Percentiles rank a stretch among this genome's conserved stretches.
Conservation (phyloP, 2,113 vertebrate genomes). For the Muntiacus reevesi region DNA sequence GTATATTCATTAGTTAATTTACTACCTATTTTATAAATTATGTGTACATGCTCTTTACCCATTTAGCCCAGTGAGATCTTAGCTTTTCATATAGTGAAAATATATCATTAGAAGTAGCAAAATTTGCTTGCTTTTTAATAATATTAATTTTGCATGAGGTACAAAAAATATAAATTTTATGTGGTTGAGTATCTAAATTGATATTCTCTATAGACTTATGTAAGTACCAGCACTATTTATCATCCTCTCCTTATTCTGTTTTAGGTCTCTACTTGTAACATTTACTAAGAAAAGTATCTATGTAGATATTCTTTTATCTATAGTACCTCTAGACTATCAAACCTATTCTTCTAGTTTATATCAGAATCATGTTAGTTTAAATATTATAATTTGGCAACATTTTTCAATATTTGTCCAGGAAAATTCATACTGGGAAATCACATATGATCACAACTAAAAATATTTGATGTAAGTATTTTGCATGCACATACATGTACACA, state of each 20-base stretch:
- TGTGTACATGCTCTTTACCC: background rate
- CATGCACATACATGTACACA: background rate
- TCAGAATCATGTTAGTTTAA: background rate
- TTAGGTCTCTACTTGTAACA: background rate
- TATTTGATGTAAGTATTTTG: background rate
- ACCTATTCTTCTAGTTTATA: background rate
- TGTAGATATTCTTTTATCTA: background rate
- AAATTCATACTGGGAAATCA: background rate
- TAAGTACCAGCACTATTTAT: background rate
- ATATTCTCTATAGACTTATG: background rate
- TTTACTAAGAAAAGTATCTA: background rate
- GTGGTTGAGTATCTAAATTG: background rate
- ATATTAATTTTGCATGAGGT: background rate
- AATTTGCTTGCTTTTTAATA: background rate
- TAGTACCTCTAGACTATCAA: background rate
- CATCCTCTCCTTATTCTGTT: background rate
- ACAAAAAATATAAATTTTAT: background rate
- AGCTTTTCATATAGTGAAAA: background rate
- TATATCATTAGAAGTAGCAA: background rate
- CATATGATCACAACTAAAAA: background rate
- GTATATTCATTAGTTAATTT: background rate
- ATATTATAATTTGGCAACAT: background rate
- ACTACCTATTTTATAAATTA: background rate
- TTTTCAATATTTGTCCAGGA: background rate
- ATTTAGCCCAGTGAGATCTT: background rate